Conservation (phyloP, 1,140 invertebrate species). For the Meloidogyne exigua region DNA sequence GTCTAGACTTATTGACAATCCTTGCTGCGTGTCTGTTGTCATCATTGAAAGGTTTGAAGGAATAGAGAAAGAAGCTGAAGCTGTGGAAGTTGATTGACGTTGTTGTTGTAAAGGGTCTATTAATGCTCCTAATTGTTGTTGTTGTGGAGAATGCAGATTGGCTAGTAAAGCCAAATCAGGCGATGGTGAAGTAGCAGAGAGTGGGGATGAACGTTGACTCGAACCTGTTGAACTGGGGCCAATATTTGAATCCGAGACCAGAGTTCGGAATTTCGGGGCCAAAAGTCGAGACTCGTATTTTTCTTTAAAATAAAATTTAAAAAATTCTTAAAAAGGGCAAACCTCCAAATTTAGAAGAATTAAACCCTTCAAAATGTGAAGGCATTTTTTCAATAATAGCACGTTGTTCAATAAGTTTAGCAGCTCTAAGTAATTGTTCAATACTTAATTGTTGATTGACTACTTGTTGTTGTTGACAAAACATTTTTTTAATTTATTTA, state of each 20-base stretch:
- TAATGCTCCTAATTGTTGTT: background rate
- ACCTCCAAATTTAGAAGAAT: background rate
- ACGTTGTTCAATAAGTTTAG: background rate
- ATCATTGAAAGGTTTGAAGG: background rate
- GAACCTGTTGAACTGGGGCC: slow-evolving; percentile 23
- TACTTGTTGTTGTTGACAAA: slow-evolving; percentile 39
- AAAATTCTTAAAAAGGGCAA: background rate
- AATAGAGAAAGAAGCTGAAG: background rate
- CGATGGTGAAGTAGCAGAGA: background rate
- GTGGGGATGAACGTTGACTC: slow-evolving; percentile 15
- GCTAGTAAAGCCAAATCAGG: slow-evolving; percentile 15
- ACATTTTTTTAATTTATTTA: too few relatives aligned
- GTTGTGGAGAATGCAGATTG: background rate
- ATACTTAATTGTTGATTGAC: background rate
- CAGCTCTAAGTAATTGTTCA: slow-evolving; percentile 4
- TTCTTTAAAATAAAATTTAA: background rate
- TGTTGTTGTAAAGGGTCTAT: background rate
- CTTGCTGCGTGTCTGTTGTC: background rate
- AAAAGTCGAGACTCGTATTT: background rate
- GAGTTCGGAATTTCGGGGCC: background rate
- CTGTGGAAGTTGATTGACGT: background rate
- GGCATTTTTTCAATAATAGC: background rate
- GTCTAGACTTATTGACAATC: background rate
- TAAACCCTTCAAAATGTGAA: background rate
- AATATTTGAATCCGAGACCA: background rate